Percentiles rank a stretch among this genome's conserved stretches.
phyloP scores from a whole-genome alignment of 2,797 vertebrate species.

The Brachyalestes nurse region DNA sequence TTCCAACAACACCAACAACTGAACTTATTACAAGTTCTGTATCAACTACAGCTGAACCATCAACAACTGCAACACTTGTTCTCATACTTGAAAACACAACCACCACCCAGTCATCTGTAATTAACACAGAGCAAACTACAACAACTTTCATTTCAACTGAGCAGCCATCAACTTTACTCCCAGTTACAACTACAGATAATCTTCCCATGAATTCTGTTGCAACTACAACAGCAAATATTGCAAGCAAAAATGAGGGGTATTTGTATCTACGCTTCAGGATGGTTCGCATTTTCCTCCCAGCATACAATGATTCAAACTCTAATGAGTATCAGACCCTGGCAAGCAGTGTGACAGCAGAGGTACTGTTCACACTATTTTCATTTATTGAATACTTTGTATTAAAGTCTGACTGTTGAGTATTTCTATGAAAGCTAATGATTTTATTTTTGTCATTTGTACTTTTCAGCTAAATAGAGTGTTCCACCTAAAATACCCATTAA shows the following conservation, averaged over 20 bases:
- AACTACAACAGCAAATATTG: background rate
- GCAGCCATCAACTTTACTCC: background rate
- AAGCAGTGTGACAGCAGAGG: slow-evolving; percentile 16
- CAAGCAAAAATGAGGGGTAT: background rate
- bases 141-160: background rate
- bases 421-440: background rate
- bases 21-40: background rate
- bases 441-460: background rate
- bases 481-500: background rate
- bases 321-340: slow-evolving; percentile 17
- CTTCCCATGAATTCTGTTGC: background rate
- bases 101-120: too few relatives aligned
- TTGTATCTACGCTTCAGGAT: slow-evolving; percentile 4
- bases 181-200: background rate
- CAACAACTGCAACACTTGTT: too few relatives aligned
- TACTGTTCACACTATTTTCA: background rate
- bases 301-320: background rate
- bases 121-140: too few relatives aligned
- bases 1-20: background rate
- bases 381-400: too few relatives aligned
- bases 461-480: background rate
- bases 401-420: background rate
- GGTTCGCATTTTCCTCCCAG: background rate
- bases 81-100: too few relatives aligned
- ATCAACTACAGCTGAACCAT: background rate